Evolutionary conservation across 2,797 vertebrate species (phyloP).

Genomic region (Propithecus perrieri): DNA sequence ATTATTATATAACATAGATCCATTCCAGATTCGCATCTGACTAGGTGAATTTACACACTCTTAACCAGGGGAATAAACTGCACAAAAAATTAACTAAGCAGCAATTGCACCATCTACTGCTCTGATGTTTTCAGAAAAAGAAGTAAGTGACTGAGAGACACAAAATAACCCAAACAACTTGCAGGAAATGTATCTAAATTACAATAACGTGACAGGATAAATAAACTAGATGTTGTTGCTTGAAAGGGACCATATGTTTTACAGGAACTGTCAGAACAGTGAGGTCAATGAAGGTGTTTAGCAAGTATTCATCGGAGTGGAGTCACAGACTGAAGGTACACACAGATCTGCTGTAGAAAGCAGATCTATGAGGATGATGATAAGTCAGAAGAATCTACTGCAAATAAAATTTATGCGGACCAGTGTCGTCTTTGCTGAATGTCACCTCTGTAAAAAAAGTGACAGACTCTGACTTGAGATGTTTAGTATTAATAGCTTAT

Average conservation of each 20-base stretch:
- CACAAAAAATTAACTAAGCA: neutral
- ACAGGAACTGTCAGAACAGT: neutral
- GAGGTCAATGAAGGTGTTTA: neutral
- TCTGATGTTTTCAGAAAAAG: neutral
- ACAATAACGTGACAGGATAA: neutral
- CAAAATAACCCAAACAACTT: conserved; percentile 9
- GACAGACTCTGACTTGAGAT: neutral
- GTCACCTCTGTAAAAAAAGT: neutral
- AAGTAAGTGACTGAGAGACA: neutral
- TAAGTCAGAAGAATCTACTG: neutral
- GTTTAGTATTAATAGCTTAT: conserved; percentile 2
- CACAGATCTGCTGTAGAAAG: conserved; percentile 11
- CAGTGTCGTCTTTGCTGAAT: neutral
- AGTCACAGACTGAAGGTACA: neutral
- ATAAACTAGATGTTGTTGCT: neutral
- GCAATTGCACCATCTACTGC: neutral
- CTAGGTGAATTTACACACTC: neutral
- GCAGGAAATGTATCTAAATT: conserved; percentile 8
- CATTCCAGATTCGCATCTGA: neutral
- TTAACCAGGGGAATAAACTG: neutral
- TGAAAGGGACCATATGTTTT: neutral
- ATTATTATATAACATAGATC: neutral
- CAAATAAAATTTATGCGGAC: neutral
- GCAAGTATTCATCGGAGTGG: neutral
- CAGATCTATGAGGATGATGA: neutral